Conservation (phyloP, 2,888 invertebrate genomes). For the Lasioglossum pauxillum region DNA sequence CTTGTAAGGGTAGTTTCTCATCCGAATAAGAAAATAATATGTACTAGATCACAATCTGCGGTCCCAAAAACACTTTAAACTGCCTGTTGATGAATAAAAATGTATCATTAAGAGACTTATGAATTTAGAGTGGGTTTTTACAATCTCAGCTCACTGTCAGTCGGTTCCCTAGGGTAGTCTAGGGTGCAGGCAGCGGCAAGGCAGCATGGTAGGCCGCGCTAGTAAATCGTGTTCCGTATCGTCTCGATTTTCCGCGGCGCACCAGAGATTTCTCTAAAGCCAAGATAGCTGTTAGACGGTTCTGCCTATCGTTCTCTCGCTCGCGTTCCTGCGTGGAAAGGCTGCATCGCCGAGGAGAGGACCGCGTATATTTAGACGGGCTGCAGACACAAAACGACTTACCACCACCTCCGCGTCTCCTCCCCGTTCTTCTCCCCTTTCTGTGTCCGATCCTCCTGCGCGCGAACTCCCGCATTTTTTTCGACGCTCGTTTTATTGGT, state of each 20-base stretch:
- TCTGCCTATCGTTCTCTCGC: slow-evolving; percentile 11
- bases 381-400: slow-evolving; percentile 82
- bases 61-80: no score
- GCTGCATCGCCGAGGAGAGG: slow-evolving; percentile 69
- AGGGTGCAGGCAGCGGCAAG: neutral
- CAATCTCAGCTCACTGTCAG: neutral
- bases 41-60: no score
- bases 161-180: neutral
- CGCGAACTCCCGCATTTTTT: slow-evolving; percentile 21
- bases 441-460: slow-evolving; percentile 25
- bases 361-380: slow-evolving; percentile 78
- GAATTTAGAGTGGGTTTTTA: no score
- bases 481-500: neutral
- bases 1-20: no score
- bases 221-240: neutral
- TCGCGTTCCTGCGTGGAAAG: slow-evolving; percentile 57
- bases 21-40: no score
- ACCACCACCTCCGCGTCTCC: slow-evolving; percentile 73
- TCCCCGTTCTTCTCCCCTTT: slow-evolving; percentile 37
- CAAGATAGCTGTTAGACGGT: slow-evolving; percentile 27
- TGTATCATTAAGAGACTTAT: no score
- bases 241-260: neutral
- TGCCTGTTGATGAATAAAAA: no score
- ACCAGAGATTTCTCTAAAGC: slow-evolving; percentile 49
- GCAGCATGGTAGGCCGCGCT: neutral